Base-by-base conservation (phyloP, 2,888 invertebrate genomes). In the Alsophila aescularia region DNA sequence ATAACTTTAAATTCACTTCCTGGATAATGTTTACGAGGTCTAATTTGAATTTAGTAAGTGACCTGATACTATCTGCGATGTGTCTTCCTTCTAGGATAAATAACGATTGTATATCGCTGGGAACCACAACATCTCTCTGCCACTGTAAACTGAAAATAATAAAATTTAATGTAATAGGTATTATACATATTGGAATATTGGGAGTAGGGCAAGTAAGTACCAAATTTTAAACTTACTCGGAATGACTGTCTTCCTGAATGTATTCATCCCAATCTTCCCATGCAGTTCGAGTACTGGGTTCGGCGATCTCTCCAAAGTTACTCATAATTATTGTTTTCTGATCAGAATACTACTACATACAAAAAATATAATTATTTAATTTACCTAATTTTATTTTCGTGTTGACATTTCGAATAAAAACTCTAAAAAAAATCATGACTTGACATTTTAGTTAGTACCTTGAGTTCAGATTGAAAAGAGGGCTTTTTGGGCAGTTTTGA, bases 181-280 rank as follows among this genome's bases (percentile, higher is more conserved):
- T n/a, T n/a, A n/a, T 6, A 27, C 8, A 6, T 27, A 9, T 10
- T 29, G n/a, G 5, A 29, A 29, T 29, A 10, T n/a, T 29, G 29
- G 29, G n/a, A 29, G 29, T 29, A 10, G 29, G 2, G 29, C 10
- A 29, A 29, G 45, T 49, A 52, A 24, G 27, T 2, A 51, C 10
- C 13, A 29, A 18, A 16, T 12, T 16, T 18, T 42, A 15, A 29
- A 62, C 69, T 66, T 66, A 85, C 86, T 72, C 66, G 21, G 68
- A 34, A 49, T 53, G 52, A 58, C 66, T 61, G 12, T 62, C 64
- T 39, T 72, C 71, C 13, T 53, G 55, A 37, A 62, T 55, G 50
- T 62, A 62, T 51, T 87, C 90, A 69, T 90, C 90, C 91, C 91
- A 90, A 60, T 91, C 91, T 78, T 90, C 91, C 85, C 87, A 90